Percentiles rank a stretch among this genome's conserved stretches.
These are phyloP conservation scores for Aplysina aerophoba DNA, from an alignment of 37 sponge, comb jelly and placozoan species.

Conservation along the genomic window DNA sequence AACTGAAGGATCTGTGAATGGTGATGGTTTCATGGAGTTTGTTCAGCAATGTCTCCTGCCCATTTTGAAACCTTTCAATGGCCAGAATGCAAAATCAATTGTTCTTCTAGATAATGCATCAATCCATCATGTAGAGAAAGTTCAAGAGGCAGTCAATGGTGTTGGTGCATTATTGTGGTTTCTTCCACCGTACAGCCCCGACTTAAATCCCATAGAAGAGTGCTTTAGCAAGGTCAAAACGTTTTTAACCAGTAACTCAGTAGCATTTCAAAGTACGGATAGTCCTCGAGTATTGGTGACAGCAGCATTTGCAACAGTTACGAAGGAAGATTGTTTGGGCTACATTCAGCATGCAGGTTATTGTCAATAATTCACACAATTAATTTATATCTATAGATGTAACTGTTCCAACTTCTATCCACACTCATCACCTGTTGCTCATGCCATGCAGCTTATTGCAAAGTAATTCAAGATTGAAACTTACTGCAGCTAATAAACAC, in stretches of 20 bases:
- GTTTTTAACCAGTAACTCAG: background rate
- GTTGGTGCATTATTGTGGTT: conserved; percentile 31
- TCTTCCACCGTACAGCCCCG: conserved; percentile 36
- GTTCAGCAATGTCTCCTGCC: conserved; percentile 20
- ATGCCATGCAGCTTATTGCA: too few species aligned
- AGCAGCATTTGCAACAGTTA: too few species aligned
- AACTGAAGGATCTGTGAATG: conserved; percentile 29
- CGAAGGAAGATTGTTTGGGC: too few species aligned
- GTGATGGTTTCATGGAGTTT: conserved; percentile 31
- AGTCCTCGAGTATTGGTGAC: too few species aligned
- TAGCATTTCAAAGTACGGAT: too few species aligned
- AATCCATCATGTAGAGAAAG: conserved; percentile 24
- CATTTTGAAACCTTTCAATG: conserved; percentile 39
- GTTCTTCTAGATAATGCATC: background rate
- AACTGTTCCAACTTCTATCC: too few species aligned
- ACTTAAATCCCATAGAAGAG: conserved; percentile 37
- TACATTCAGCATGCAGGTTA: too few species aligned
- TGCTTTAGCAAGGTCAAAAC: conserved; percentile 30
- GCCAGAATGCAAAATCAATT: conserved; percentile 22
- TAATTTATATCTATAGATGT: too few species aligned
- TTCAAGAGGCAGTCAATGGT: background rate
- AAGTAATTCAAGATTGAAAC: too few species aligned
- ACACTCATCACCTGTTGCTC: too few species aligned
- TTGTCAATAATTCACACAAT: too few species aligned
- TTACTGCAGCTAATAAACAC: too few species aligned